Conservation (phyloP, 2,797 vertebrate genomes). For the Labroides dimidiatus region DNA sequence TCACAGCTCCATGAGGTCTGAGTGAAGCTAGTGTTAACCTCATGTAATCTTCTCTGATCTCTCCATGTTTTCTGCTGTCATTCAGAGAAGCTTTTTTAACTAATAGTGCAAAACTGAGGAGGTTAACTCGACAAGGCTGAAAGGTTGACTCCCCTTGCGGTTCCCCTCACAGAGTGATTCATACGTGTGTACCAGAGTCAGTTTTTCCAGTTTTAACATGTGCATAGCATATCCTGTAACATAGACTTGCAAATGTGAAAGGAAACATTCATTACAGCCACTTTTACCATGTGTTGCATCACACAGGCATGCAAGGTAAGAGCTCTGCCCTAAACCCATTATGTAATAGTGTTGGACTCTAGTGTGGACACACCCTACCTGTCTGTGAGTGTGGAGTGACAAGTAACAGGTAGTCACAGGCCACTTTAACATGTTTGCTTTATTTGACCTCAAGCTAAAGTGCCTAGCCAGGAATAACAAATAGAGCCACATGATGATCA, state of each 20-base stretch:
- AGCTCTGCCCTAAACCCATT: conserved; percentile 22
- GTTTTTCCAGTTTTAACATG: conserved; percentile 41
- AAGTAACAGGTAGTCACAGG: conserved; percentile 49
- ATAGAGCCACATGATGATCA: not conserved
- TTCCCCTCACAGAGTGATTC: conserved; percentile 39
- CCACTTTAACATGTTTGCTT: conserved; percentile 36
- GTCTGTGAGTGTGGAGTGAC: conserved; percentile 43
- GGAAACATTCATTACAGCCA: conserved; percentile 13
- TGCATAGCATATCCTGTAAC: not conserved
- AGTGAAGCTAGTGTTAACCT: conserved; percentile 57
- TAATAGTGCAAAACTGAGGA: conserved; percentile 18
- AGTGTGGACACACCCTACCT: conserved; percentile 56
- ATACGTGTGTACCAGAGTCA: conserved; percentile 20
- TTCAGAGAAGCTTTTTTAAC: conserved; percentile 31
- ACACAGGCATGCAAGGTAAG: not conserved
- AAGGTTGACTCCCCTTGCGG: conserved; percentile 25
- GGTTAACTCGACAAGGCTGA: conserved; percentile 33
- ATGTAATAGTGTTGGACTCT: conserved; percentile 42
- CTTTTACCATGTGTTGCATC: conserved; percentile 16
- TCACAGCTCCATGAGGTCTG: conserved; percentile 42
- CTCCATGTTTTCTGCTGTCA: conserved; percentile 48
- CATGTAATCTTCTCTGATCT: conserved; percentile 37
- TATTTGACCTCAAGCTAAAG: conserved; percentile 16
- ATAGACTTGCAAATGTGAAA: conserved; percentile 3
- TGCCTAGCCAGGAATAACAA: conserved; percentile 31